phyloP scores from a whole-genome alignment of 2,888 invertebrate genomes.

The Temnothorax rugatulus region DNA sequence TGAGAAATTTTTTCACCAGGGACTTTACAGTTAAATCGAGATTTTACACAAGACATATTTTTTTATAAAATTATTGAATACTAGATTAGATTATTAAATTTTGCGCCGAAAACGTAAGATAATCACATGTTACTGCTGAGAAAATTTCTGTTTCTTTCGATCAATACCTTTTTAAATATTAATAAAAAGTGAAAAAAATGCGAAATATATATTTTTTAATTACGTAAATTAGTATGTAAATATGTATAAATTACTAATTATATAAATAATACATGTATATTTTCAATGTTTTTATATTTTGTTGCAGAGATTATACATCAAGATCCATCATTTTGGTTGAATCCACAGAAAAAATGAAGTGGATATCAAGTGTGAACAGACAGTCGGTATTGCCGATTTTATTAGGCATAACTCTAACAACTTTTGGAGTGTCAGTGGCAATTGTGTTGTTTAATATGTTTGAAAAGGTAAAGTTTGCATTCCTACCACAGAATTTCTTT shows the following conservation, averaged over 20 bases:
- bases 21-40: too few species aligned
- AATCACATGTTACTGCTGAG: too few species aligned
- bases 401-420: slow-evolving; percentile 90
- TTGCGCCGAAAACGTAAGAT: too few species aligned
- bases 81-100: too few species aligned
- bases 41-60: too few species aligned
- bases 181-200: too few species aligned
- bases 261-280: background rate
- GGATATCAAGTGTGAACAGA: slow-evolving; percentile 57
- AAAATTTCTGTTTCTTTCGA: too few species aligned
- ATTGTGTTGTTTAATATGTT: slow-evolving; percentile 90
- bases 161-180: too few species aligned
- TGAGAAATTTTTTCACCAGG: too few species aligned
- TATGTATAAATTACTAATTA: background rate
- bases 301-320: background rate
- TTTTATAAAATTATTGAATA: too few species aligned
- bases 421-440: slow-evolving; percentile 88
- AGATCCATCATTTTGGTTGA: background rate
- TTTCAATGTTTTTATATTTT: background rate
- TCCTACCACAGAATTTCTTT: background rate
- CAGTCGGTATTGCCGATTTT: slow-evolving; percentile 87
- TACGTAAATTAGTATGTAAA: background rate
- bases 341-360: slow-evolving; percentile 75
- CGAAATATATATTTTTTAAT: background rate
- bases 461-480: slow-evolving; percentile 87